Conservation (phyloP, 64 coral and sea anemone genomes). For the Porites australiensis region DNA sequence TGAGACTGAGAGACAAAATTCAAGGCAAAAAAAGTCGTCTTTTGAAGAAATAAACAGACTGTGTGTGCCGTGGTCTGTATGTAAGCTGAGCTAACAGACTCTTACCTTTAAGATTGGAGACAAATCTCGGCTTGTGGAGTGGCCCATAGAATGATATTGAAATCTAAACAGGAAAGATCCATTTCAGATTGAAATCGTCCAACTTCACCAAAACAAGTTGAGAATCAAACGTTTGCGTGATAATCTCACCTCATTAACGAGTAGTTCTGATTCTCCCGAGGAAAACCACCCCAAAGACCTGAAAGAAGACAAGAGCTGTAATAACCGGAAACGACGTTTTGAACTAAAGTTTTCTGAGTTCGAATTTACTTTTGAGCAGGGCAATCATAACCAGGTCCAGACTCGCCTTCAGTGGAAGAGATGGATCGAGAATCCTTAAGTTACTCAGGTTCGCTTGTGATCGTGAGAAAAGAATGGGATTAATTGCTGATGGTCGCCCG, state of each 20-base stretch:
- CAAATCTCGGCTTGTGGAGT: conserved; percentile 68
- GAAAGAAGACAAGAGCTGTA: background rate
- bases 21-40: too few species aligned
- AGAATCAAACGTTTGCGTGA: background rate
- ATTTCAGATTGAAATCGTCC: background rate
- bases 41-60: too few species aligned
- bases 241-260: conserved; percentile 63
- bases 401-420: too few species aligned
- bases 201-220: background rate
- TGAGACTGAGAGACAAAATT: too few species aligned
- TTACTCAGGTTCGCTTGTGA: too few species aligned
- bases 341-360: too few species aligned
- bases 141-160: conserved; percentile 71
- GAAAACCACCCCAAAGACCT: conserved; percentile 80
- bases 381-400: too few species aligned
- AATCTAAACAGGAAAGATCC: conserved; percentile 23
- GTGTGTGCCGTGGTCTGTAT: too few species aligned
- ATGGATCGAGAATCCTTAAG: too few species aligned
- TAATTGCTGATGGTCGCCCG: too few species aligned
- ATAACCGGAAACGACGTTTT: background rate
- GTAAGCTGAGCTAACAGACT: background rate
- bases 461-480: too few species aligned
- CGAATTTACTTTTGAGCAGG: too few species aligned
- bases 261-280: conserved; percentile 65
- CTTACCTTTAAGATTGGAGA: conserved; percentile 84